These are phyloP conservation scores for Ophiothrix spiculata DNA, from an alignment of 35 echinoderm and acorn worm species.

Conservation along the genomic window DNA sequence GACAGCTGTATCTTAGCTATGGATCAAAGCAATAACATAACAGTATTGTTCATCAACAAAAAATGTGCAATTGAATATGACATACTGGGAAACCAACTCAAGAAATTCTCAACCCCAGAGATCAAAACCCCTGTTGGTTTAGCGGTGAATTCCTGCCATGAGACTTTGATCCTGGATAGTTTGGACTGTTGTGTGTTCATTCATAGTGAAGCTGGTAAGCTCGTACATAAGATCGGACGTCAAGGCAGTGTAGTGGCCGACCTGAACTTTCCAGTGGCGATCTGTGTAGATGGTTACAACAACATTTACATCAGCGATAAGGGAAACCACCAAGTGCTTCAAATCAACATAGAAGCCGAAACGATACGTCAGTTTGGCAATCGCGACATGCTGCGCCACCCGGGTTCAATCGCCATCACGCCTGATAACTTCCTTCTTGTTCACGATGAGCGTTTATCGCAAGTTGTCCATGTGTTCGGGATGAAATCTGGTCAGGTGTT, in stretches of 20 bases:
- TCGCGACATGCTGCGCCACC: conserved; percentile 29
- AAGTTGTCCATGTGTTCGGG: conserved; percentile 50
- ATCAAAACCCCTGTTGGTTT: conserved; percentile 34
- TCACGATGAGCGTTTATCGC: conserved; percentile 49
- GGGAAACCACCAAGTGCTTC: conserved; percentile 28
- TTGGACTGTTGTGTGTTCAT: conserved; percentile 42
- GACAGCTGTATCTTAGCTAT: conserved; percentile 37
- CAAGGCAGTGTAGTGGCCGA: conserved; percentile 2
- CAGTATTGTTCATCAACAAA: conserved; percentile 35
- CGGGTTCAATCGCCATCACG: conserved; percentile 30
- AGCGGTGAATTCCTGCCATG: conserved; percentile 28
- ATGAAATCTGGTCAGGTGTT: conserved; percentile 19
- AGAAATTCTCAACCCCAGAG: conserved; percentile 32
- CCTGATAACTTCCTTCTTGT: conserved; percentile 50
- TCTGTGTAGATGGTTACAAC: conserved; percentile 39
- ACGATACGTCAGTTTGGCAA: conserved; percentile 7
- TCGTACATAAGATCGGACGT: conserved; percentile 36
- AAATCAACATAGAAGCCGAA: conserved; percentile 26
- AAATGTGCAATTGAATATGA: conserved; percentile 37
- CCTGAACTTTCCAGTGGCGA: conserved; percentile 44
- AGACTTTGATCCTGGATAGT: conserved; percentile 51
- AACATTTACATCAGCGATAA: conserved; percentile 70
- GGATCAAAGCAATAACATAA: conserved; percentile 43
- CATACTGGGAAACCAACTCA: conserved; percentile 25
- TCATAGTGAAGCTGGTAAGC: conserved; percentile 34